These are phyloP conservation scores for Bombus pyrosoma DNA, from an alignment of 1,140 invertebrate genomes.

Conservation along the genomic window DNA sequence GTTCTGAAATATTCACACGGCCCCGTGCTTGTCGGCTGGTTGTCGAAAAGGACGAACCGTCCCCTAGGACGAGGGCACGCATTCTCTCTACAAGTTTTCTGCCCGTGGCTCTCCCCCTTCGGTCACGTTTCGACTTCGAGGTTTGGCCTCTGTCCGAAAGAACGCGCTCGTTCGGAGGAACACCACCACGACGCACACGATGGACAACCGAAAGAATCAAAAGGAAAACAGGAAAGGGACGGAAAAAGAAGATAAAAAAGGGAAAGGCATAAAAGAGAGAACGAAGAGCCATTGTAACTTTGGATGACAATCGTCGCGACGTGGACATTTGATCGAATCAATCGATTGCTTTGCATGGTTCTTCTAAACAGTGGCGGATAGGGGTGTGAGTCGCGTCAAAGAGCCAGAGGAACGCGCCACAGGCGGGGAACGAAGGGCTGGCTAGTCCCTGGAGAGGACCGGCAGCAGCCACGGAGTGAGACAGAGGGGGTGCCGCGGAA, in stretches of 20 bases:
- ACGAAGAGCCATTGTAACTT: slow-evolving; percentile 73
- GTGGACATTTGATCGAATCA: slow-evolving; percentile 79
- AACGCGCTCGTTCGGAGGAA: neutral
- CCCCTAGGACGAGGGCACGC: slow-evolving; percentile 39
- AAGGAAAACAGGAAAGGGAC: neutral
- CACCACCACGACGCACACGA: neutral
- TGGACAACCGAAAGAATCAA: neutral
- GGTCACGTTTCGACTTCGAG: slow-evolving; percentile 15
- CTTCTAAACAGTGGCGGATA: slow-evolving; percentile 67
- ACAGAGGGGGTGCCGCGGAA: slow-evolving; percentile 13
- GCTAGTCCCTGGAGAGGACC: slow-evolving; percentile 64
- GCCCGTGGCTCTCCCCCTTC: slow-evolving; percentile 13
- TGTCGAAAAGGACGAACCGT: slow-evolving; percentile 54
- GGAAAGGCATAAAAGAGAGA: slow-evolving; percentile 38
- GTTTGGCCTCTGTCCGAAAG: slow-evolving; percentile 28
- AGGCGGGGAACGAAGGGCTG: slow-evolving; percentile 40
- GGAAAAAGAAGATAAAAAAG: neutral
- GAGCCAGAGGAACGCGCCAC: slow-evolving; percentile 18
- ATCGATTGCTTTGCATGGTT: slow-evolving; percentile 75
- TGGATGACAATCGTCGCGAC: slow-evolving; percentile 78
- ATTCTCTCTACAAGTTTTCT: slow-evolving; percentile 16
- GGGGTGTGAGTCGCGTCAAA: slow-evolving; percentile 38
- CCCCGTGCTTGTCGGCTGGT: slow-evolving; percentile 66
- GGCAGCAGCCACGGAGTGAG: neutral
- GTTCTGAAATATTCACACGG: slow-evolving; percentile 68